Percentiles rank a stretch among this genome's conserved stretches.
These are phyloP conservation scores for Drosophila suboccidentalis DNA, from an alignment of 2,888 invertebrate species.

Conservation along the genomic window DNA sequence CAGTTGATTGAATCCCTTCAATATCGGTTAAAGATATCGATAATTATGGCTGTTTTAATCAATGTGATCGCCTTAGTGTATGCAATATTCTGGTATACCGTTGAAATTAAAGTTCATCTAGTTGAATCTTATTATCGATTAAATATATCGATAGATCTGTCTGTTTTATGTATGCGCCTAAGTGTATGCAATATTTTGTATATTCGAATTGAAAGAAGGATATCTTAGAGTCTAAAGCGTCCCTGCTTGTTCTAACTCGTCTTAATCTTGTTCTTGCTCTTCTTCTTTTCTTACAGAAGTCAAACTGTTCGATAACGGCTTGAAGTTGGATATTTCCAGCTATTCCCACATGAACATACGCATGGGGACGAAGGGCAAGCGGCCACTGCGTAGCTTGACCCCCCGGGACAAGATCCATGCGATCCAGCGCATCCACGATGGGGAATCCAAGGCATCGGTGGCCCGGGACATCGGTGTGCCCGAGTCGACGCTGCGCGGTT, in stretches of 20 bases:
- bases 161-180: no score
- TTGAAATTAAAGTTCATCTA: no score
- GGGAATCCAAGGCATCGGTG: constrained; percentile 94
- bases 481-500: constrained; percentile 93
- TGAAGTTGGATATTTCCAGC: constrained; percentile 85
- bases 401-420: constrained; percentile 93
- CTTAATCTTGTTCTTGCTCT: background rate
- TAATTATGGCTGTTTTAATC: background rate
- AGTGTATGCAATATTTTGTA: background rate
- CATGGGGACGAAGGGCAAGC: constrained; percentile 91
- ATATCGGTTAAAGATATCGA: background rate
- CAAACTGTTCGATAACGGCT: constrained; percentile 85
- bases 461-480: constrained; percentile 94
- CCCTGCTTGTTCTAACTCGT: background rate
- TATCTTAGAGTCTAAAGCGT: background rate
- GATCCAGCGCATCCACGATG: constrained; percentile 93
- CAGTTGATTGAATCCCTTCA: background rate
- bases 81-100: background rate
- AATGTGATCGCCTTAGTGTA: background rate
- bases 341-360: constrained; percentile 85
- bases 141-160: no score
- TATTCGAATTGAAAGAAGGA: background rate
- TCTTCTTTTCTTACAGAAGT: constrained; percentile 68
- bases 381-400: constrained; percentile 92
- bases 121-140: no score